Evolutionary conservation across 2,888 invertebrate genomes (phyloP).

Genomic region (Cantharis flavilabris): DNA sequence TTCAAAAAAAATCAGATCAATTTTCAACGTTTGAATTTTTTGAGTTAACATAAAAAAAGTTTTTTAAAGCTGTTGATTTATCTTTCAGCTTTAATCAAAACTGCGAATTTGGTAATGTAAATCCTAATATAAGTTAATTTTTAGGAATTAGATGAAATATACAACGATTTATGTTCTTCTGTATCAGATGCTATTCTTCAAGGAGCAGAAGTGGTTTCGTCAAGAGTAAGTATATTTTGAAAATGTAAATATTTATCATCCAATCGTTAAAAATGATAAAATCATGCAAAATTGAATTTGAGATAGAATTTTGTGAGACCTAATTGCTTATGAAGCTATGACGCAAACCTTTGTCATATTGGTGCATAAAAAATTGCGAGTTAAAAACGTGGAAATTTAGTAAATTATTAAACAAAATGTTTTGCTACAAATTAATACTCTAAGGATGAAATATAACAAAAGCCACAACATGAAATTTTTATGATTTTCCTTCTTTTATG

Average conservation of each 20-base stretch:
- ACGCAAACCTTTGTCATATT: background rate
- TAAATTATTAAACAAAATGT: background rate
- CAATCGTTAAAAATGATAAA: background rate
- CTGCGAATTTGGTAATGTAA: background rate
- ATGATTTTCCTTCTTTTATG: background rate
- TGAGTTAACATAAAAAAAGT: no score
- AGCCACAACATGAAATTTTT: background rate
- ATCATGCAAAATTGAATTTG: background rate
- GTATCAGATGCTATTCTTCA: constrained; percentile 87
- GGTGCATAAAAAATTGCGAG: background rate
- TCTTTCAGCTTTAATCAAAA: background rate
- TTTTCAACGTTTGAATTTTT: no score
- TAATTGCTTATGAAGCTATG: background rate
- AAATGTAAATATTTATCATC: background rate
- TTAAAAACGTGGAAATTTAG: background rate
- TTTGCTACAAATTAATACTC: background rate
- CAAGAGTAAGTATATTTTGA: constrained; percentile 67
- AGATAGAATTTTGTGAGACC: background rate
- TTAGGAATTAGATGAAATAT: constrained; percentile 92
- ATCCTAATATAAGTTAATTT: constrained; percentile 47
- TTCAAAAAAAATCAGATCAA: no score
- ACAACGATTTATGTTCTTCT: constrained; percentile 85
- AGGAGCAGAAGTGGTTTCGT: constrained; percentile 81
- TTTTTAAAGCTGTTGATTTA: background rate
- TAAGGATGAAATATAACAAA: background rate